These are phyloP conservation scores for Phenganax subtilis DNA, from an alignment of 92 coral and sea anemone species.

Conservation along the genomic window DNA sequence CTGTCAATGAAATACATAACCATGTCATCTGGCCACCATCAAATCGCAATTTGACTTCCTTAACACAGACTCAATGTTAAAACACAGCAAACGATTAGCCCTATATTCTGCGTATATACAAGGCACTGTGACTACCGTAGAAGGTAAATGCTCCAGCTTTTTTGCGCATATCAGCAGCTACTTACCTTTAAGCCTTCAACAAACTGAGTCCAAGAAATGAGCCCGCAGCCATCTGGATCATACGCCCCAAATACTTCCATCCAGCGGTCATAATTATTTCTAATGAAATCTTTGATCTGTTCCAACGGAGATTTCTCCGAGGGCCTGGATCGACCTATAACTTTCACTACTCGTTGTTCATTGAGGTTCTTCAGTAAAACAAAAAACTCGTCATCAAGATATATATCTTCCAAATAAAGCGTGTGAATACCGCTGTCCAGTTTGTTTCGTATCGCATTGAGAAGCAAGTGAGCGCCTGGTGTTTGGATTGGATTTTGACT, in stretches of 20 bases:
- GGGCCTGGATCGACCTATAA: constrained; percentile 48
- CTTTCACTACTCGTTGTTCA: constrained; percentile 57
- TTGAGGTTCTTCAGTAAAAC: constrained; percentile 36
- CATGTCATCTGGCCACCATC: constrained; percentile 35
- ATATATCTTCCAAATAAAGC: constrained; percentile 66
- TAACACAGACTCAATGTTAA: not conserved
- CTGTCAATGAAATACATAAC: constrained; percentile 24
- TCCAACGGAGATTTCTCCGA: constrained; percentile 2
- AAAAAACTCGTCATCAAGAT: constrained; percentile 64
- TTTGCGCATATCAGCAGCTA: too few relatives aligned
- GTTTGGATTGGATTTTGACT: constrained; percentile 74
- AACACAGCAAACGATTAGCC: not conserved
- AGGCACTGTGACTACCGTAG: too few relatives aligned
- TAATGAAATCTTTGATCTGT: constrained; percentile 44
- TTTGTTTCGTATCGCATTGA: constrained; percentile 56
- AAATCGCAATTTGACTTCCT: constrained; percentile 23
- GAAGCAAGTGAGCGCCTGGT: constrained; percentile 62
- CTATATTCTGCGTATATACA: not conserved
- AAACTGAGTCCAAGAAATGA: constrained; percentile 65
- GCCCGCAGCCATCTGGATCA: constrained; percentile 51
- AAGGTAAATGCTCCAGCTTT: too few relatives aligned
- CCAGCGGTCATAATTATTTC: constrained; percentile 71
- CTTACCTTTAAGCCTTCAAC: constrained; percentile 70
- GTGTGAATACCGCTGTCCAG: constrained; percentile 79
- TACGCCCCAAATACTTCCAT: constrained; percentile 59